phyloP scores from a whole-genome alignment of 2,797 vertebrate genomes.

The Podargus strigoides region DNA sequence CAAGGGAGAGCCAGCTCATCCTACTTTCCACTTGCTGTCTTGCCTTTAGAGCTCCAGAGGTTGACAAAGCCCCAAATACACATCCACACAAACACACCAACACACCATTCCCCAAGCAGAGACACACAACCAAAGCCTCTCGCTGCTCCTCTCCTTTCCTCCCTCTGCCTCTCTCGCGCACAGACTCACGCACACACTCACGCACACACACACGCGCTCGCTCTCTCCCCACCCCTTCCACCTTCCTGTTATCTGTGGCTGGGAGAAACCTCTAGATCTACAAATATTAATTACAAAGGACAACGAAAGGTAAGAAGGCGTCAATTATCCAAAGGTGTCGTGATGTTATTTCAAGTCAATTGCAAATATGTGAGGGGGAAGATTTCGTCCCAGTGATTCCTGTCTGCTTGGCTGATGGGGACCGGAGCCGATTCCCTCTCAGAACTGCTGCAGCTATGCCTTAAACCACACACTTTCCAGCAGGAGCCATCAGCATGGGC shows the following conservation, averaged over 20 bases:
- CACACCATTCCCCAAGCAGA: slow-evolving; percentile 22
- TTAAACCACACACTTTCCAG: slow-evolving; percentile 70
- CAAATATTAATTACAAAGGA: slow-evolving; percentile 76
- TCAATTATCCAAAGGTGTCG: slow-evolving; percentile 65
- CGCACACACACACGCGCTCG: not conserved
- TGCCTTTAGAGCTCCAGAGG: slow-evolving; percentile 42
- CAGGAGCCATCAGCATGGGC: slow-evolving; percentile 68
- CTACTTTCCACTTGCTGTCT: not conserved
- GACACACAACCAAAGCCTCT: slow-evolving; percentile 37
- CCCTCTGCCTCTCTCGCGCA: not conserved
- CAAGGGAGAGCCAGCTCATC: slow-evolving; percentile 49
- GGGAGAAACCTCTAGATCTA: slow-evolving; percentile 71
- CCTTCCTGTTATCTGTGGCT: slow-evolving; percentile 65
- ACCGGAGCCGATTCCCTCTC: slow-evolving; percentile 52
- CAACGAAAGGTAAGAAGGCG: slow-evolving; percentile 74
- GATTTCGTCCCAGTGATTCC: slow-evolving; percentile 75
- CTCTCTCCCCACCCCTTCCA: slow-evolving; percentile 62
- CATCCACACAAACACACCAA: slow-evolving; percentile 24
- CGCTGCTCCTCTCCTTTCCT: not conserved
- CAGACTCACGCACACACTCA: not conserved
- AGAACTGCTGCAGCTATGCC: slow-evolving; percentile 70
- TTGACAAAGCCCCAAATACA: slow-evolving; percentile 32
- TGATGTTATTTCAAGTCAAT: slow-evolving; percentile 66
- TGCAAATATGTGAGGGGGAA: slow-evolving; percentile 61
- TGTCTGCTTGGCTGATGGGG: slow-evolving; percentile 69